Evolutionary conservation across 2,888 invertebrate species (phyloP), one percentile per base, ranked within the genome.

Genomic region (Hedya salicella): DNA sequence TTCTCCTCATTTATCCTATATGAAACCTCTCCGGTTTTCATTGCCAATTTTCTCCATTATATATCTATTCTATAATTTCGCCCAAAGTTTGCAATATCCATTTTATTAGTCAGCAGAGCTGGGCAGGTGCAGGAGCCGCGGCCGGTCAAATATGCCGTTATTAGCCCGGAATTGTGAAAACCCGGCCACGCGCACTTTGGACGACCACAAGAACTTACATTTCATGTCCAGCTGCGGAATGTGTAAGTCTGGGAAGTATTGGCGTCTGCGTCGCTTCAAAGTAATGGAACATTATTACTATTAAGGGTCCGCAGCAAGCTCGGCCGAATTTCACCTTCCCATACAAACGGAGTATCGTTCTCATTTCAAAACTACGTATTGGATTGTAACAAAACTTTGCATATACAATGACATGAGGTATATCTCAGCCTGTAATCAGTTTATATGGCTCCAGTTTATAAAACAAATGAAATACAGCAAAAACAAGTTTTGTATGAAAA

Each of bases 81-180:
- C 30, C 6, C 25, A 25, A 57, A 44, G 3, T 17, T 57, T 13
- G 57, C 9, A 54, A 46, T 62, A 62, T 46, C 62, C 53, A 57
- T 62, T 46, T 46, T 46, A 39, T 25, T 25, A 53, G 62, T 46
- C 62, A 62, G 53, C 39, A 62, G 32, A 54, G 53, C 40, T 16
- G 39, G 44, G 13, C 44, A 54, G 44, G 62, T 62, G 62, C 53
- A 57, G 32, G 4, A 19, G 49, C 56, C 13, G 44, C 42, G 64
- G 57, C 36, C 52, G 52, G 65, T 60, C 65, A 46, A 65, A 65
- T 65, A 65, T 65, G 44, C 65, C 59, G 65, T 46, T 65, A 65
- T 65, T 65, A 65, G 65, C 65, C 44, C 39, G 46, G 60, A 65
- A 65, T 65, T 65, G 59, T 46, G 65, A 65, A 53, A 60, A 52